phyloP scores from a whole-genome alignment of 2,113 vertebrate species.

The Brachyhypopomus gauderio region DNA sequence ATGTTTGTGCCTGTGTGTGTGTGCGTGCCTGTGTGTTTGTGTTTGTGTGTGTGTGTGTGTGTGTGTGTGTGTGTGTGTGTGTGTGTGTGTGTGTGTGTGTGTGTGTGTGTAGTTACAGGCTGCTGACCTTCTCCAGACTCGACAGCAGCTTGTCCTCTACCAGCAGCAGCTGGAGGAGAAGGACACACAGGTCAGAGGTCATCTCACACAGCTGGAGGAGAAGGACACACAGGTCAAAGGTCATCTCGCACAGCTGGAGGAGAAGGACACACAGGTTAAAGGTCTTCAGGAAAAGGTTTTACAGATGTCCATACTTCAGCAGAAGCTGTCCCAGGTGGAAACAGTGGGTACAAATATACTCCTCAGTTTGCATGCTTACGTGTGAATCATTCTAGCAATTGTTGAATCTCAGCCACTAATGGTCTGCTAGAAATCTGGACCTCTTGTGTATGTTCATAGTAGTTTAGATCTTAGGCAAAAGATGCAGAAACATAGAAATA shows the following conservation, averaged over 20 bases:
- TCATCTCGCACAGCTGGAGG: conserved; percentile 82
- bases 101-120: conserved; percentile 83
- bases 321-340: conserved; percentile 74
- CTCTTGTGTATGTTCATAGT: too few relatives aligned
- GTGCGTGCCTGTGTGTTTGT: too few relatives aligned
- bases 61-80: neutral
- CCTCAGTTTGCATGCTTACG: neutral
- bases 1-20: too few relatives aligned
- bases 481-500: too few relatives aligned
- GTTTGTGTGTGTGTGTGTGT: neutral
- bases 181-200: conserved; percentile 72
- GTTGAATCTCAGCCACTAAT: too few relatives aligned
- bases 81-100: neutral
- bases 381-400: too few relatives aligned
- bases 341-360: conserved; percentile 69
- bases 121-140: conserved; percentile 88
- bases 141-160: conserved; percentile 84
- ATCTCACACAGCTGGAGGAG: conserved; percentile 68
- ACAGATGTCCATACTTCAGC: conserved; percentile 76
- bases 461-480: too few relatives aligned
- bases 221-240: conserved; percentile 70
- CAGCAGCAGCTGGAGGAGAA: conserved; percentile 80
- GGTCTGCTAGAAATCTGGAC: too few relatives aligned
- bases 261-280: conserved; percentile 75
- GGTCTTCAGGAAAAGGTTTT: conserved; percentile 74